These are phyloP conservation scores for Pantherophis guttatus DNA, from an alignment of 2,113 vertebrate genomes.

Conservation along the genomic window DNA sequence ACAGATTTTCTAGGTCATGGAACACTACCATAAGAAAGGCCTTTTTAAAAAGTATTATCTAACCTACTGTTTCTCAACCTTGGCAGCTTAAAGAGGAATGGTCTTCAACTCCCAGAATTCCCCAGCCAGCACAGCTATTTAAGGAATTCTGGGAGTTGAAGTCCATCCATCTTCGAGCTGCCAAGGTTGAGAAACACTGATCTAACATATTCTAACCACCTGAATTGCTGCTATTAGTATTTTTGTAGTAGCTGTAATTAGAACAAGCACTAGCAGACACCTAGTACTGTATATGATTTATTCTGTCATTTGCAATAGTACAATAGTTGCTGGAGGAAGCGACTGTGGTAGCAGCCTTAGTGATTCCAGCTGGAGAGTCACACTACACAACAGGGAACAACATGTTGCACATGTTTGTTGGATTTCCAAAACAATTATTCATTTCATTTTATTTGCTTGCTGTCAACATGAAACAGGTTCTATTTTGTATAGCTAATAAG, in stretches of 20 bases:
- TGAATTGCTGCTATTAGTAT: background rate
- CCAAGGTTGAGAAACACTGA: background rate
- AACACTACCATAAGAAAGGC: background rate
- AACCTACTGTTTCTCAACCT: background rate
- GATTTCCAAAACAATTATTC: conserved; percentile 34
- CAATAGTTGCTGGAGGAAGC: background rate
- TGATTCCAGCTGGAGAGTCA: conserved; percentile 14
- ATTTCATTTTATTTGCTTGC: conserved; percentile 22
- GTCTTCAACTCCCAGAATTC: background rate
- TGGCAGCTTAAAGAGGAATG: background rate
- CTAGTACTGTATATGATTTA: background rate
- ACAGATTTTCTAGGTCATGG: too few relatives aligned
- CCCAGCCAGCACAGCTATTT: background rate
- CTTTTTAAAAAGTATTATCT: background rate
- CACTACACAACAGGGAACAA: conserved; percentile 15
- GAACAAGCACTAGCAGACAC: background rate
- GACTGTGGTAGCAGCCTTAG: background rate
- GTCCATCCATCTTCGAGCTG: background rate
- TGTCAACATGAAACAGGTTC: conserved; percentile 26
- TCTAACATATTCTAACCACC: background rate
- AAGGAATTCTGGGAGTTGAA: background rate
- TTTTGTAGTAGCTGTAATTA: background rate
- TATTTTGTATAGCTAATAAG: conserved; percentile 1
- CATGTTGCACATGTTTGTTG: conserved; percentile 6
- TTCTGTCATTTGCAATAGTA: background rate